Conservation (phyloP, 2,888 invertebrate genomes). For the Blastobasis adustella region DNA sequence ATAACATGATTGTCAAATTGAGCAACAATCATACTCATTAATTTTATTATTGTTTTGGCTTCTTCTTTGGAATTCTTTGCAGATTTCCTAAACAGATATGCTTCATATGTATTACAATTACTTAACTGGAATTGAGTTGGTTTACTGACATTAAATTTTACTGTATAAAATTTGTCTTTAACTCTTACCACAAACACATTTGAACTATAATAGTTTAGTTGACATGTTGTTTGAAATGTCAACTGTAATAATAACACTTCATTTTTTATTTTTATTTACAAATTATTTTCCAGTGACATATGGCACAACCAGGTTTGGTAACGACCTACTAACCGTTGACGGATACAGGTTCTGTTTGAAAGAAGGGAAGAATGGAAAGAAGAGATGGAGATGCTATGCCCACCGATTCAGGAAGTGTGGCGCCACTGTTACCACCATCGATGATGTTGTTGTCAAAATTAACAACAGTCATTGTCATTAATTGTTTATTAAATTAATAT, state of each 20-base stretch:
- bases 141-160: too few relatives aligned
- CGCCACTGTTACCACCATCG: slow-evolving; percentile 18
- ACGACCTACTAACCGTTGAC: slow-evolving; percentile 18
- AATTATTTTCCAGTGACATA: background rate
- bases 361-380: background rate
- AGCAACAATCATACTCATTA: slow-evolving; percentile 8
- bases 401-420: slow-evolving; percentile 20
- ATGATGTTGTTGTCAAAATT: slow-evolving; percentile 14
- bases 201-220: too few relatives aligned
- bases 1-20: slow-evolving; percentile 14
- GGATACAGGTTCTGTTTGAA: slow-evolving; percentile 24
- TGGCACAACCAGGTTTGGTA: slow-evolving; percentile 14
- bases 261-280: too few relatives aligned
- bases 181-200: too few relatives aligned
- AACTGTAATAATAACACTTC: too few relatives aligned
- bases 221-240: too few relatives aligned
- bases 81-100: too few relatives aligned
- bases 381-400: slow-evolving; percentile 24
- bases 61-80: too few relatives aligned
- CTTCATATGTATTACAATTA: too few relatives aligned
- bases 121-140: too few relatives aligned
- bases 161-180: too few relatives aligned
- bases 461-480: slow-evolving; percentile 8
- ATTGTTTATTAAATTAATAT: too few relatives aligned
- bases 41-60: background rate